Evolutionary conservation across 2,113 vertebrate genomes (phyloP), one percentile per base, ranked within the genome.

Genomic region (Barbus barbus): DNA sequence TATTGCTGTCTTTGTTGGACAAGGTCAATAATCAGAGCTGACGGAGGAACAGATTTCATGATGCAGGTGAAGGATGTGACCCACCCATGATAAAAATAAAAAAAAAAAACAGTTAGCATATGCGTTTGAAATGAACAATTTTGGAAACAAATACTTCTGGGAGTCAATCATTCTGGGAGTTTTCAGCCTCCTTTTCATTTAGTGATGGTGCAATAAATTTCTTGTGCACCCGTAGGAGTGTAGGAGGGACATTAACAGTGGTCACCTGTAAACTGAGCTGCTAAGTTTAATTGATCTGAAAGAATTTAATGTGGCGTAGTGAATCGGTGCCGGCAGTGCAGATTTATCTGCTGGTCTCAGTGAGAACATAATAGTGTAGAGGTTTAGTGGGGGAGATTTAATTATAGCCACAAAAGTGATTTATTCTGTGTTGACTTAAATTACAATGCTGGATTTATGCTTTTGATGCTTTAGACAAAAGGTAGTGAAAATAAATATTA

Each of bases 251-350:
- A 91, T 94, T 93, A 91, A 90, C 90, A 91, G 91, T 91, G 83
- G 89, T 90, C 93, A 90, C 91, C 93, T 94, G 94, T 94, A 95
- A 95, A 93, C 91, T 89, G 93, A 95, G 94, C 93, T 90, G 93
- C 91, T 92, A 92, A 94, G 91, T 94, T 95, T 93, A 95, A 95
- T 95, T 95, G 94, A 95, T 94, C 93, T 93, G 86, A 92, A 92
- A 88, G 92, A 94, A 92, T 93, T 94, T 95, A 94, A 95, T 94
- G 94, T 91, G 92, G 92, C 92, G 92, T 94, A 94, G 93, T 95
- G 94, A 95, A 94, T 95, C 69, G 92, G 74, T 56, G 91, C 91
- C 93, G 93, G 94, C 94, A 94, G 92, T 86, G 74, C 85, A 93
- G 93, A 94, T 95, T 95, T 95, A 94, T 94, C 90, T 91, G 88